phyloP scores from a whole-genome alignment of 2,888 invertebrate genomes.

The Anorthoa munda region DNA sequence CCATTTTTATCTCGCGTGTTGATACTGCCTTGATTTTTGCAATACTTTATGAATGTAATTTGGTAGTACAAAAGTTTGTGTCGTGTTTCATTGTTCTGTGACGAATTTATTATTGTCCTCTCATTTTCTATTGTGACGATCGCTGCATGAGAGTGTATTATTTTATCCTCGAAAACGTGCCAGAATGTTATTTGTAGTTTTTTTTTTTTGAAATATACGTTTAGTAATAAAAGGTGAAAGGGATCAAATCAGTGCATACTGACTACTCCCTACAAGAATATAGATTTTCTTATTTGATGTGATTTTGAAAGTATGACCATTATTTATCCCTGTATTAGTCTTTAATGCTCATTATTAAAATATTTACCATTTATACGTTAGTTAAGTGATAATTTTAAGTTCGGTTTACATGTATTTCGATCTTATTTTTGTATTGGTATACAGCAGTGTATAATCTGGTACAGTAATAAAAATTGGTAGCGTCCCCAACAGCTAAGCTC shows the following conservation, averaged over 20 bases:
- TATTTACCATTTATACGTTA: slow-evolving; percentile 88
- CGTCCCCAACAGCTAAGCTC: slow-evolving; percentile 78
- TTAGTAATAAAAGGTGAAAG: slow-evolving; percentile 78
- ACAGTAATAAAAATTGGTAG: slow-evolving; percentile 76
- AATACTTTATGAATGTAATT: slow-evolving; percentile 74
- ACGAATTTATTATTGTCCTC: slow-evolving; percentile 83
- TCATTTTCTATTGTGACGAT: slow-evolving; percentile 78
- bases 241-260: slow-evolving; percentile 81
- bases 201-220: slow-evolving; percentile 81
- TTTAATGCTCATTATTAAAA: slow-evolving; percentile 89
- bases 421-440: slow-evolving; percentile 75
- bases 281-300: slow-evolving; percentile 82
- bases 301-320: slow-evolving; percentile 86
- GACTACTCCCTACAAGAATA: slow-evolving; percentile 70
- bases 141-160: slow-evolving; percentile 75
- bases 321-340: slow-evolving; percentile 88
- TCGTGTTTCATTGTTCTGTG: slow-evolving; percentile 79
- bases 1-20: slow-evolving; percentile 70
- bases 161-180: slow-evolving; percentile 87
- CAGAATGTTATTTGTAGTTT: slow-evolving; percentile 88
- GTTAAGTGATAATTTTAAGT: slow-evolving; percentile 85
- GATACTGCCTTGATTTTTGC: slow-evolving; percentile 78
- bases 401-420: slow-evolving; percentile 78
- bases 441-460: slow-evolving; percentile 78
- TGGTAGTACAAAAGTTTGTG: slow-evolving; percentile 86